A percentile compares a stretch with the other conserved stretches of the same genome.
Conservation (phyloP, 2,113 vertebrate genomes). For the Oncorhynchus gorbuscha region DNA sequence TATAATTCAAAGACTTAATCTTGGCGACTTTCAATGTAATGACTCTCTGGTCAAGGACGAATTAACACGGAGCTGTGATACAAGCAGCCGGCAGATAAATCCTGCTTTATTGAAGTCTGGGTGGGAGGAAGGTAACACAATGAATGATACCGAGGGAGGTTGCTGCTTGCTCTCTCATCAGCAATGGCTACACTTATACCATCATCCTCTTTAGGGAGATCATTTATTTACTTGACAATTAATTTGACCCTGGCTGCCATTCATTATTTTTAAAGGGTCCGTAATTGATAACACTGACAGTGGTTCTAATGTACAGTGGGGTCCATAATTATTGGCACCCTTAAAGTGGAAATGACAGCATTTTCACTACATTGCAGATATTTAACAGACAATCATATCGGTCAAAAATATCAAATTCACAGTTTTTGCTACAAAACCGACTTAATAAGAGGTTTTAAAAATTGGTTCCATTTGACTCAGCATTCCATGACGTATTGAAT, state of each 20-base stretch:
- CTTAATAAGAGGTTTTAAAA: too few species aligned
- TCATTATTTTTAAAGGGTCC: constrained; percentile 29
- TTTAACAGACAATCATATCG: too few species aligned
- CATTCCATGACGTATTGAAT: too few species aligned
- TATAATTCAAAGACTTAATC: constrained; percentile 4
- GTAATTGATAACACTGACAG: constrained; percentile 15
- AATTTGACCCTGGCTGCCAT: constrained; percentile 5
- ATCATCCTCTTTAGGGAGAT: constrained; percentile 13
- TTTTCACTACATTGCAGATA: too few species aligned
- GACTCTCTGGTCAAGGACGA: constrained; percentile 9
- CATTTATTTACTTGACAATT: constrained; percentile 50
- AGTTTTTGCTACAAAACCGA: too few species aligned
- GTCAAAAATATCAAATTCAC: too few species aligned
- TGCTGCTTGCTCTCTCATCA: constrained; percentile 22
- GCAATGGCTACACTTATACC: constrained; percentile 25
- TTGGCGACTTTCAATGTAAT: constrained; percentile 1
- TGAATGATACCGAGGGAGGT: constrained; percentile 18
- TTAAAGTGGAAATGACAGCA: too few species aligned
- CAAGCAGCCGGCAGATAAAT: constrained; percentile 25
- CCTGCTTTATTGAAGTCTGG: constrained; percentile 36
- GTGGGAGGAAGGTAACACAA: constrained; percentile 3
- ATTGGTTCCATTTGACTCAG: too few species aligned
- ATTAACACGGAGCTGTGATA: constrained; percentile 11
- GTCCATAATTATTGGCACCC: too few species aligned
- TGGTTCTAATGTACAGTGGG: constrained; percentile 1